Evolutionary conservation across 1,140 invertebrate species (phyloP), one percentile per base, ranked within the genome.

Genomic region (Bradysia coprophila): DNA sequence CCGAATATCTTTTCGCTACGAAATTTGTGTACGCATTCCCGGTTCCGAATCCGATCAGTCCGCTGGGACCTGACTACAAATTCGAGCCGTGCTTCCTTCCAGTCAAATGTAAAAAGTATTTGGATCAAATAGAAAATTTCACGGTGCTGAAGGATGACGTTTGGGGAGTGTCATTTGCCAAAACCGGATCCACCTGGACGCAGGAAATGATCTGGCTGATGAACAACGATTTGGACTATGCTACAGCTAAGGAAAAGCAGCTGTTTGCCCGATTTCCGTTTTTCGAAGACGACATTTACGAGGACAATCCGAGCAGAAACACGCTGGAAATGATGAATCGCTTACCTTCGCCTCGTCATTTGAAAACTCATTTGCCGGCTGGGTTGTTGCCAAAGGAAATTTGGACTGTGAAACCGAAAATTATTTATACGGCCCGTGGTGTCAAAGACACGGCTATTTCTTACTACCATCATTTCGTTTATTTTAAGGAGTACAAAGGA

Each of bases 401-500:
- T 19, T 62, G 64, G 50, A 60, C 53, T 19, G 58, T 63, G 40
- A 64, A 63, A 21, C 62, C 63, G 18, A 62, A 81, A 70, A 72
- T 85, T 1, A 74, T 89, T 41, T 88, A 88, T 49, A 70, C 87
- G 0, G 68, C 71, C 1, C 69, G 85, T 48, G 84, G 89, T 58
- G 77, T 83, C 1, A 88, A 85, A 58, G 85, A 90, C 54, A 73
- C 74, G 1, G 74, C 73, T 21, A 69, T 8, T 8, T 6, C 24
- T 13, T 28, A 28, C 24, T 28, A 28, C 13, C 6, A 28, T 13
- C 6, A 28, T 8, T 28, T 8, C 13, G 6, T 6, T 28, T 28
- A 8, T 28, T 8, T 28, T 28, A 6, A 28, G 6, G 24, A 13
- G 13, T 28, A 28, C 13, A 6, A 13, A 28, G 13, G 24, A 13